Conservation (phyloP, 2,113 vertebrate genomes). For the Tychaedon coryphoeus region DNA sequence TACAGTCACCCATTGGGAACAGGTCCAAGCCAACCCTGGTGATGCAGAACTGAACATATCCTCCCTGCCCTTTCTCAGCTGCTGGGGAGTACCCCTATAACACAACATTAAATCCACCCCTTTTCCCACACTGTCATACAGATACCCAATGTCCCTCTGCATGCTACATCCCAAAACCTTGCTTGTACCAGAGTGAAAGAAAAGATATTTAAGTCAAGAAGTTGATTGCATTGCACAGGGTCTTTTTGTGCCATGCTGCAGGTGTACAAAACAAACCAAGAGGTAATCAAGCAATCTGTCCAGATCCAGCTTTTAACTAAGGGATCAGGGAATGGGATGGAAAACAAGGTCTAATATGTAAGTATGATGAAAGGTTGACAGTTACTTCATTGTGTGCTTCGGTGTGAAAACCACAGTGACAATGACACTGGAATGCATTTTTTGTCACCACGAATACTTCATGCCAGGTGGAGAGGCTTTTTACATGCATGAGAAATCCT, state of each 20-base stretch:
- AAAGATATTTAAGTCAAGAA: neutral
- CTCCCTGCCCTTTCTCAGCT: neutral
- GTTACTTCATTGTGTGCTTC: neutral
- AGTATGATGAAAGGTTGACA: neutral
- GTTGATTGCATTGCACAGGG: neutral
- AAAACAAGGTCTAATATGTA: neutral
- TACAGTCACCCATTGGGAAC: accelerated
- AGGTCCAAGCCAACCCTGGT: neutral
- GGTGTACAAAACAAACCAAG: neutral
- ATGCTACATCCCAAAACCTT: neutral
- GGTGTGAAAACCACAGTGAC: neutral
- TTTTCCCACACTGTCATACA: neutral
- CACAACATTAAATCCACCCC: accelerated
- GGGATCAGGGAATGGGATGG: neutral
- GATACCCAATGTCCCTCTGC: neutral
- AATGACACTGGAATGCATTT: neutral
- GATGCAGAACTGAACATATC: neutral
- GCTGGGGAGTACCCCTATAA: neutral
- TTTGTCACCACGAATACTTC: neutral
- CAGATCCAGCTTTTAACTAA: neutral
- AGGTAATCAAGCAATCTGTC: neutral
- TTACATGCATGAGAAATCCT: neutral
- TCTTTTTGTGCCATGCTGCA: neutral
- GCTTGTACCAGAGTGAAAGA: neutral
- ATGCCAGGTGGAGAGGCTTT: neutral